Conservation (phyloP, 1,140 invertebrate species). For the Psix sp. region DNA sequence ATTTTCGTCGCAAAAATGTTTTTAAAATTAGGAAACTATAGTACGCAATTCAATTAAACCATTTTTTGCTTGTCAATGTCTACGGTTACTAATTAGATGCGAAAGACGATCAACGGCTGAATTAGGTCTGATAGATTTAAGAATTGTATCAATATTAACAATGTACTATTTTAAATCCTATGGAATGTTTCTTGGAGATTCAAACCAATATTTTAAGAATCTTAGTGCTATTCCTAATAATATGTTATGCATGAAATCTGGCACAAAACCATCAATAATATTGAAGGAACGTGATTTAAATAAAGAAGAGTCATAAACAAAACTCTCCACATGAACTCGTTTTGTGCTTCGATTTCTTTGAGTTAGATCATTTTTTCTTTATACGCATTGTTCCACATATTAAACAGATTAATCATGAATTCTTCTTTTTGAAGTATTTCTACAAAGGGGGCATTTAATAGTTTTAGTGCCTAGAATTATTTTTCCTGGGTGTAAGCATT, state of each 20-base stretch:
- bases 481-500: not conserved
- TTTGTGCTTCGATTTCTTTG: not conserved
- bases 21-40: conserved; percentile 25
- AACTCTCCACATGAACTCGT: conserved; percentile 12
- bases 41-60: conserved; percentile 25
- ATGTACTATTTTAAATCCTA: conserved; percentile 11
- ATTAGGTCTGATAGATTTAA: conserved; percentile 4
- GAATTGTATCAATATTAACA: conserved; percentile 3
- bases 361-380: not conserved
- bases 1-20: conserved; percentile 17
- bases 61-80: conserved; percentile 39
- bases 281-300: conserved; percentile 13
- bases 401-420: not conserved
- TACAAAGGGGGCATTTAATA: not conserved
- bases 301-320: conserved; percentile 15
- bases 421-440: not conserved
- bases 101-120: not conserved
- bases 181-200: conserved; percentile 1
- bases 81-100: conserved; percentile 1
- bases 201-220: conserved; percentile 36
- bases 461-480: too few relatives aligned
- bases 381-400: conserved; percentile 4
- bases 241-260: conserved; percentile 24
- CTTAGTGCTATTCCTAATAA: conserved; percentile 17
- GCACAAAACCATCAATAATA: conserved; percentile 35